Conservation (phyloP, 1,140 invertebrate species). For the Eumaeus atala region DNA sequence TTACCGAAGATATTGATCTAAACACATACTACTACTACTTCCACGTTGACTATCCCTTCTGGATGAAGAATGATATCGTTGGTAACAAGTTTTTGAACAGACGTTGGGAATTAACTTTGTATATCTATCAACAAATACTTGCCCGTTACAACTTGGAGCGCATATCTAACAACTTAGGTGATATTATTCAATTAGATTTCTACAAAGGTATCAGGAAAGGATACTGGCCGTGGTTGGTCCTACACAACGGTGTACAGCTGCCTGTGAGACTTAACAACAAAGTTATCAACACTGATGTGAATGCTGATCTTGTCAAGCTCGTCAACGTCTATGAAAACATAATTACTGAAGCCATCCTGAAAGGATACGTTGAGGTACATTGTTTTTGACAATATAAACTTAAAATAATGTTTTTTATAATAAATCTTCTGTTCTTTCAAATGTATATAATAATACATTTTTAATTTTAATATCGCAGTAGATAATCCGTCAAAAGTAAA, state of each 20-base stretch:
- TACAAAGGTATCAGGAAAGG: slow-evolving; percentile 73
- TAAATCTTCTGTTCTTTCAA: not conserved
- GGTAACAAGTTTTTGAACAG: slow-evolving; percentile 67
- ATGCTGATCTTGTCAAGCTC: slow-evolving; percentile 66
- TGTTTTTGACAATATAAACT: not conserved
- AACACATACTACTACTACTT: slow-evolving; percentile 82
- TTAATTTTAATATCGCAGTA: not conserved
- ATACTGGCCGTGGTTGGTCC: slow-evolving; percentile 77
- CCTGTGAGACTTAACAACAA: slow-evolving; percentile 77
- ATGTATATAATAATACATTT: no score
- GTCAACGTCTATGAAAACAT: slow-evolving; percentile 76
- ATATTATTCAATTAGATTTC: slow-evolving; percentile 71
- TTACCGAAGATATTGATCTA: slow-evolving; percentile 80
- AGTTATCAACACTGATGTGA: slow-evolving; percentile 65
- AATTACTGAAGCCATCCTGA: slow-evolving; percentile 79
- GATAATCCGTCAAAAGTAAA: not conserved
- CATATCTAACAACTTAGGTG: slow-evolving; percentile 76
- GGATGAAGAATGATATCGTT: slow-evolving; percentile 75
- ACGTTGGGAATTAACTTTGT: slow-evolving; percentile 77
- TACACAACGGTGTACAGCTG: slow-evolving; percentile 78
- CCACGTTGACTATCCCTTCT: slow-evolving; percentile 80
- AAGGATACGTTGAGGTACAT: slow-evolving; percentile 75
- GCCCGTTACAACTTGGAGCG: slow-evolving; percentile 80
- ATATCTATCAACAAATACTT: slow-evolving; percentile 77
- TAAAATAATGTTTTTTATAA: not conserved